These are phyloP conservation scores for Zaprionus ornatus DNA, from an alignment of 1,140 invertebrate genomes.

Conservation along the genomic window DNA sequence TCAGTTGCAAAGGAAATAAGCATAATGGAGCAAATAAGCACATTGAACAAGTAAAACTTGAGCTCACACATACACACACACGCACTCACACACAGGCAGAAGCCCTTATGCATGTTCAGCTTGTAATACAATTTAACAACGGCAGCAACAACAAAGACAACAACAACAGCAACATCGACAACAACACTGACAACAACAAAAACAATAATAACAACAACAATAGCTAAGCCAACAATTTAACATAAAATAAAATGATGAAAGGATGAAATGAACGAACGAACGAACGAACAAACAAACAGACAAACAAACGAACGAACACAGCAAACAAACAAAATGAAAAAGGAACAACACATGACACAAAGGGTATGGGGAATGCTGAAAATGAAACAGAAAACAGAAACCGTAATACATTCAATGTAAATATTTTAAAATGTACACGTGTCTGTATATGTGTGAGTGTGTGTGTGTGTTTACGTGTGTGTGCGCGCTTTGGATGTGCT, in stretches of 20 bases:
- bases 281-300: constrained; percentile 16
- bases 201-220: background rate
- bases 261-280: constrained; percentile 6
- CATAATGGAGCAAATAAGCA: constrained; percentile 47
- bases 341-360: constrained; percentile 38
- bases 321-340: constrained; percentile 46
- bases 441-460: background rate
- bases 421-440: constrained; percentile 45
- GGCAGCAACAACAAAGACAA: constrained; percentile 57
- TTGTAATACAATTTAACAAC: constrained; percentile 39
- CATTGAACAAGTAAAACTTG: constrained; percentile 32
- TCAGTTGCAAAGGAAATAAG: constrained; percentile 55
- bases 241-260: constrained; percentile 51
- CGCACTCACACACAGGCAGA: background rate
- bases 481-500: constrained; percentile 14
- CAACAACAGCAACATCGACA: constrained; percentile 56
- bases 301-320: constrained; percentile 33
- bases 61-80: constrained; percentile 11
- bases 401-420: constrained; percentile 48
- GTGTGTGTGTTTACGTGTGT: constrained; percentile 2
- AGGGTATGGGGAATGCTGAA: constrained; percentile 45
- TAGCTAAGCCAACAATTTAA: constrained; percentile 63
- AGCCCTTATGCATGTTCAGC: constrained; percentile 6
- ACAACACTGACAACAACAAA: constrained; percentile 54
- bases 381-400: constrained; percentile 33